Percentiles rank a stretch among this genome's conserved stretches.
Evolutionary conservation across 2,113 vertebrate species (phyloP).

Genomic region (Scophthalmus maximus): DNA sequence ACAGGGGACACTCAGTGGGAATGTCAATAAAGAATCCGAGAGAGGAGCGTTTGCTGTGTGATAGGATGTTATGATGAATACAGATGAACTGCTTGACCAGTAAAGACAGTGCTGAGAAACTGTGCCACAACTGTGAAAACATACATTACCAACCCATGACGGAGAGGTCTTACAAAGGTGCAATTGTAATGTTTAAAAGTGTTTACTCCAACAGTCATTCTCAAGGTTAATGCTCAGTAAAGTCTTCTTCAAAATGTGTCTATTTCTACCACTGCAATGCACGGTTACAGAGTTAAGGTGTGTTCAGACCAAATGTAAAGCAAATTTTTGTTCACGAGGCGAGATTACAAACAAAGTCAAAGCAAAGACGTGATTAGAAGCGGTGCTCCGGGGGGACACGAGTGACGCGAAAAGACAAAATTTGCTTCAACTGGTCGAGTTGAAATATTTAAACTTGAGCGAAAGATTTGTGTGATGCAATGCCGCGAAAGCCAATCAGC

Average conservation of each 20-base stretch:
- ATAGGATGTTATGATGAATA: slow-evolving; percentile 12
- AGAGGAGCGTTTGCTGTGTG: background rate
- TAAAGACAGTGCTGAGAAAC: slow-evolving; percentile 2
- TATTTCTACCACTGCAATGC: background rate
- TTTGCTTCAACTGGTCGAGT: no score
- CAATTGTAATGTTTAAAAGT: slow-evolving; percentile 17
- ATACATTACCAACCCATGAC: background rate
- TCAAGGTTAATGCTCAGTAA: slow-evolving; percentile 9
- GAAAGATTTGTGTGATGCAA: no score
- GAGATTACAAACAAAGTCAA: no score
- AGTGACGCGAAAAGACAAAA: no score
- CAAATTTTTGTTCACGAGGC: no score
- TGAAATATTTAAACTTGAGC: no score
- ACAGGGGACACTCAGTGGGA: slow-evolving; percentile 26
- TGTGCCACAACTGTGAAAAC: slow-evolving; percentile 7
- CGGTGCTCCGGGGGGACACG: no score
- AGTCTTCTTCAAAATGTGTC: background rate
- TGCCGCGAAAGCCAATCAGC: no score
- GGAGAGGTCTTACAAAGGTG: background rate
- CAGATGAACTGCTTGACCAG: background rate
- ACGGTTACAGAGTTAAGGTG: background rate
- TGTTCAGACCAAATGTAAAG: no score
- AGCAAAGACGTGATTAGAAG: no score
- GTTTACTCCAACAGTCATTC: slow-evolving; percentile 17
- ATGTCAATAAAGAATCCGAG: background rate